Evolutionary conservation across 2,888 invertebrate species (phyloP).

Genomic region (Tortrix viridana): DNA sequence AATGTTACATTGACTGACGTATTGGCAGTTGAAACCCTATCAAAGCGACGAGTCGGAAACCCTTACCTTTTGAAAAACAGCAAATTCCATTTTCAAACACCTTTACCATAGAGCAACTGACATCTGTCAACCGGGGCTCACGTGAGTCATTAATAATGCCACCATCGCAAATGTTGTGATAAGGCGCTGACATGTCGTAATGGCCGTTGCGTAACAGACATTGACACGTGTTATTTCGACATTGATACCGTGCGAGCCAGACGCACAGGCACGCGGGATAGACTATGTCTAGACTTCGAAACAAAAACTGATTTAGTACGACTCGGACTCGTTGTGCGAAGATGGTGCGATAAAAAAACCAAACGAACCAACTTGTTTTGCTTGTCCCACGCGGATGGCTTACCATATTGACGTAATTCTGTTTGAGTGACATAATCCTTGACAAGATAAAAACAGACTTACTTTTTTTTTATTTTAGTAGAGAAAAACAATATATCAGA

Average conservation of each 20-base stretch:
- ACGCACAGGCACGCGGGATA: conserved; percentile 37
- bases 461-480: too few species aligned
- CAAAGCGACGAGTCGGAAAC: background rate
- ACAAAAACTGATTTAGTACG: conserved; percentile 37
- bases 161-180: conserved; percentile 42
- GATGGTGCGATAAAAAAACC: conserved; percentile 34
- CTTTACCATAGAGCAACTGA: conserved; percentile 40
- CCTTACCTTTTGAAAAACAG: conserved; percentile 1
- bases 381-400: conserved; percentile 37
- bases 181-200: conserved; percentile 43
- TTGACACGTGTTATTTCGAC: conserved; percentile 37
- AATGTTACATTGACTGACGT: too few species aligned
- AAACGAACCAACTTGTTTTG: conserved; percentile 33
- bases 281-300: conserved; percentile 40
- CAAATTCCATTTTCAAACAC: conserved; percentile 23
- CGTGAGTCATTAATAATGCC: conserved; percentile 43
- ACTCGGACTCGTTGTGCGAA: conserved; percentile 23
- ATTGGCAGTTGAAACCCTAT: conserved; percentile 7
- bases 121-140: conserved; percentile 43
- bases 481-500: conserved; percentile 31
- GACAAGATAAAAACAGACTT: conserved; percentile 33
- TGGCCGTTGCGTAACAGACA: conserved; percentile 41
- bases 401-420: conserved; percentile 35
- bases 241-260: conserved; percentile 30
- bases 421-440: conserved; percentile 38